phyloP scores from a whole-genome alignment of 1,140 invertebrate species.

The Acyrthosiphon pisum region DNA sequence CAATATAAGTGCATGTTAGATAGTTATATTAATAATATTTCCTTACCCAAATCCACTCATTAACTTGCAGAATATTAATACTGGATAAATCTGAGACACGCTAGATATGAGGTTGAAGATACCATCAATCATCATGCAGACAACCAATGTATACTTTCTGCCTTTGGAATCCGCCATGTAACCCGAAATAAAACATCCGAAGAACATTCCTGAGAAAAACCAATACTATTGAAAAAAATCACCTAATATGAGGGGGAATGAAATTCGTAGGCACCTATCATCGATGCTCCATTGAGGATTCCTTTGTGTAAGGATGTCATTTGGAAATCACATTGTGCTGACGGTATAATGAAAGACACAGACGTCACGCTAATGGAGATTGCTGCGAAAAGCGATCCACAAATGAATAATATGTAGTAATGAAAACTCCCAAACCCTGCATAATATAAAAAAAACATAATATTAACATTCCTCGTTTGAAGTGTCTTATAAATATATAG shows the following conservation, averaged over 20 bases:
- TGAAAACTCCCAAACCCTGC: conserved; percentile 92
- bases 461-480: neutral
- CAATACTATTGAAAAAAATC: neutral
- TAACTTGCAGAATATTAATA: conserved; percentile 88
- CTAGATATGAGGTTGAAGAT: conserved; percentile 87
- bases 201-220: conserved; percentile 85
- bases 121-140: conserved; percentile 88
- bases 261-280: conserved; percentile 61
- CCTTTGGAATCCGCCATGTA: conserved; percentile 87
- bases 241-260: neutral
- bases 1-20: too few species aligned
- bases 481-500: neutral
- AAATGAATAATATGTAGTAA: conserved; percentile 83
- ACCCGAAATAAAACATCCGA: conserved; percentile 89
- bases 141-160: conserved; percentile 83
- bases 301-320: conserved; percentile 87
- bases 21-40: neutral
- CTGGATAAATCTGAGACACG: conserved; percentile 83
- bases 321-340: conserved; percentile 89
- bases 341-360: conserved; percentile 91
- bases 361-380: conserved; percentile 96
- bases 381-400: conserved; percentile 91
- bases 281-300: conserved; percentile 75
- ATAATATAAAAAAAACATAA: neutral
- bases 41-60: conserved; percentile 87